phyloP scores from a whole-genome alignment of 2,888 invertebrate genomes.

The Pristionchus entomophagus region DNA sequence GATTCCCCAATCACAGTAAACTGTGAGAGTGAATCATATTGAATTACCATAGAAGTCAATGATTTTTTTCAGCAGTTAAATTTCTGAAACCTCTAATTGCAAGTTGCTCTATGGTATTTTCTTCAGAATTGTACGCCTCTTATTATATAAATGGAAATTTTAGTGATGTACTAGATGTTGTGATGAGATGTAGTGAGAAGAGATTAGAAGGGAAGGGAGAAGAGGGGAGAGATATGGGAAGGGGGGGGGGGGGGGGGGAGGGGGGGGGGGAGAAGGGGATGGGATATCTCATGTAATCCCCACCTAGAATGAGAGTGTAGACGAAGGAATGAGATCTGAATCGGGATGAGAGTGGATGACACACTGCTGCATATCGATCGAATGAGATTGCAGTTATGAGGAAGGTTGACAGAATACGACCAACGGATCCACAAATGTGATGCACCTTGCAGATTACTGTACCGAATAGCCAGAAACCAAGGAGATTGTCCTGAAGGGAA shows the following conservation, averaged over 20 bases:
- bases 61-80: too few relatives aligned
- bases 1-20: too few relatives aligned
- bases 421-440: constrained; percentile 71
- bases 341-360: constrained; percentile 67
- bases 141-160: too few relatives aligned
- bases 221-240: too few relatives aligned
- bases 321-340: constrained; percentile 69
- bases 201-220: not conserved
- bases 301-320: constrained; percentile 64
- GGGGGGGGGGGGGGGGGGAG: too few relatives aligned
- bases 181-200: not conserved
- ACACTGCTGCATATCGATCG: constrained; percentile 72
- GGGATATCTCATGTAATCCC: not conserved
- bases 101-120: too few relatives aligned
- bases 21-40: too few relatives aligned
- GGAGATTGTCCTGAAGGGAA: constrained; percentile 66
- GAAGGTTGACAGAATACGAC: constrained; percentile 73
- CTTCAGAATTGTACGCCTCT: too few relatives aligned
- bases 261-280: too few relatives aligned
- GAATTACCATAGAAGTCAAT: too few relatives aligned
- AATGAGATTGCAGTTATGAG: constrained; percentile 74
- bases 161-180: not conserved
- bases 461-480: constrained; percentile 75
- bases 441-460: constrained; percentile 71
- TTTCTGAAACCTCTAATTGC: too few relatives aligned